Evolutionary conservation across 2,113 vertebrate species (phyloP).

Genomic region (Pica pica): DNA sequence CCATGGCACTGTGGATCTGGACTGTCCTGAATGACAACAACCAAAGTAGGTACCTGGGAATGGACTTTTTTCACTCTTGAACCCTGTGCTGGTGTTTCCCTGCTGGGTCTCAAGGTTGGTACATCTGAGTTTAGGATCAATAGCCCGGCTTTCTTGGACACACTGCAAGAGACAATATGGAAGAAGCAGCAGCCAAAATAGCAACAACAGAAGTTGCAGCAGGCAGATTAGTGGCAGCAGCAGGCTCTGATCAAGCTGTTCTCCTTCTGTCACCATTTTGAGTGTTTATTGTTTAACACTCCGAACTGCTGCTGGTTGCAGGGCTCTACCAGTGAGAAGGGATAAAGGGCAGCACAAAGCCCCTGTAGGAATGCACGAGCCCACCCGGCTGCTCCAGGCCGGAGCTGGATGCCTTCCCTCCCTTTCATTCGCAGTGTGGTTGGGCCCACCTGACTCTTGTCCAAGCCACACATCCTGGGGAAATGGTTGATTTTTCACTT

Average conservation of each 20-base stretch:
- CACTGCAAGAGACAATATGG: slow-evolving; percentile 2
- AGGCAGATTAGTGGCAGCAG: slow-evolving; percentile 58
- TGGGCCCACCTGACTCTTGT: not conserved
- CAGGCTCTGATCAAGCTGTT: slow-evolving; percentile 65
- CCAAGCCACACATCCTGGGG: not conserved
- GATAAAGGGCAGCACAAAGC: slow-evolving; percentile 24
- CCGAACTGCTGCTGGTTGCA: not conserved
- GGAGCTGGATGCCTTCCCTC: not conserved
- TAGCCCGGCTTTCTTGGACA: not conserved
- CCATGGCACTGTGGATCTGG: not conserved
- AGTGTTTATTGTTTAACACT: slow-evolving; percentile 22
- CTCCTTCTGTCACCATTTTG: slow-evolving; percentile 66
- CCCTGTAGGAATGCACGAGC: not conserved
- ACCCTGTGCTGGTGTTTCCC: not conserved
- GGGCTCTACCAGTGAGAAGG: not conserved
- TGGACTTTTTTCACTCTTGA: not conserved
- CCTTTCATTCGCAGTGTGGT: not conserved
- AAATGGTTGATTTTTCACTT: not conserved
- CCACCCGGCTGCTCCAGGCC: not conserved
- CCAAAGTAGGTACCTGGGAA: not conserved
- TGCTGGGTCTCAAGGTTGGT: not conserved
- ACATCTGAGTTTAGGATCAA: not conserved
- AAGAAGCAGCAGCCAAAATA: slow-evolving; percentile 58
- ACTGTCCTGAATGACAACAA: not conserved
- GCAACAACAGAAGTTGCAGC: slow-evolving; percentile 53